Conservation (phyloP, 2,797 vertebrate genomes). For the Argyrosomus regius region DNA sequence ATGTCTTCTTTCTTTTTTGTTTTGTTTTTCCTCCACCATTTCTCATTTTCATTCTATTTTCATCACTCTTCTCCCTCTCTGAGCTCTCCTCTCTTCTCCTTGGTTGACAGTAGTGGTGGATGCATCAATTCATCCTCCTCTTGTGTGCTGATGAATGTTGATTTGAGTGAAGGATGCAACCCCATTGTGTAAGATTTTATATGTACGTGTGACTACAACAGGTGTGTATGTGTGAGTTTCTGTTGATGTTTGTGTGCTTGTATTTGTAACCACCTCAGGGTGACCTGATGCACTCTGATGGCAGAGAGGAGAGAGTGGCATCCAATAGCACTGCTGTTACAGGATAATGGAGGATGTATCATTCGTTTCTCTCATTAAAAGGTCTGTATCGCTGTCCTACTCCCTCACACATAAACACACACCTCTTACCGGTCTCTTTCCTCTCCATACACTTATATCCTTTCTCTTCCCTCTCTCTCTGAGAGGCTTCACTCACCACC, state of each 20-base stretch:
- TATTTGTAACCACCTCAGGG: constrained; percentile 27
- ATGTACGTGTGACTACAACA: background rate
- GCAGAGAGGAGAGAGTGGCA: constrained; percentile 20
- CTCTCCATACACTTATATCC: constrained; percentile 29
- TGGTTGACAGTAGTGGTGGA: constrained; percentile 44
- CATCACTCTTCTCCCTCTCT: constrained; percentile 55
- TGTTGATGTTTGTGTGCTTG: constrained; percentile 35
- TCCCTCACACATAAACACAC: constrained; percentile 31
- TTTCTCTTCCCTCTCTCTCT: constrained; percentile 38
- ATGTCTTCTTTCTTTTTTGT: constrained; percentile 60
- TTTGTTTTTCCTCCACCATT: constrained; percentile 60
- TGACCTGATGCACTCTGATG: constrained; percentile 49
- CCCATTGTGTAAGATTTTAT: constrained; percentile 21
- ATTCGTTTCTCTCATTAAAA: constrained; percentile 58
- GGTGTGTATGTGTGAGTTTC: constrained; percentile 23
- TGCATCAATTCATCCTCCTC: constrained; percentile 47
- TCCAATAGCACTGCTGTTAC: constrained; percentile 41
- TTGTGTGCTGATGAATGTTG: constrained; percentile 58
- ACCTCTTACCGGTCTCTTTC: constrained; percentile 23
- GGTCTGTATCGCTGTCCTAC: constrained; percentile 39
- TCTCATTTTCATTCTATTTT: constrained; percentile 74
- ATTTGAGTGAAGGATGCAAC: constrained; percentile 53
- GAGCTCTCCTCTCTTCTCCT: constrained; percentile 38
- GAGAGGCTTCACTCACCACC: constrained; percentile 61
- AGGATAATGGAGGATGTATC: constrained; percentile 69